Base-by-base conservation (phyloP, 2,888 invertebrate species). In the Xestia sexstrigata region DNA sequence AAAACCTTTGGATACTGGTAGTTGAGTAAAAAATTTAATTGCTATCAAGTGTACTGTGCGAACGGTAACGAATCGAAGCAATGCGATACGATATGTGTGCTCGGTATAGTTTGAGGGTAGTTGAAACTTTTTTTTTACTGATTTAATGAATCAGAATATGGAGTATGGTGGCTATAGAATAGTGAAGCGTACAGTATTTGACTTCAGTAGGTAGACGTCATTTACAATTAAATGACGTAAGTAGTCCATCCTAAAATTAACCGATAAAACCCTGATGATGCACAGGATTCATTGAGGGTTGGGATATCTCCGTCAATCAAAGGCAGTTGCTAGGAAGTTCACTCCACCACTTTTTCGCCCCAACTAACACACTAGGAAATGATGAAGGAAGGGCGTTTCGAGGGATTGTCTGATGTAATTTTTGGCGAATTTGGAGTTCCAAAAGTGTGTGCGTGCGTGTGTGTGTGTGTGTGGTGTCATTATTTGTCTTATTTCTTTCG, bases 11-110 rank as follows among this genome's bases (percentile, higher is more conserved):
- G 74, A 82, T 86, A 80, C 76, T 70, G 73, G 70, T 66, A 65
- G 60, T 72, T 82, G 81, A 74, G 82, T 80, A 79, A 83, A 85
- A 85, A 87, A 85, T 77, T 85, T 89, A 85, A 90, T 87, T 87
- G 86, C 81, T 85, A 85, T 82, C 79, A 87, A 85, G 84, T 88
- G 86, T 79, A 83, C 76, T 70, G 70, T 82, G 68, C 42, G 62
- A 73, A 73, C 69, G 75, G 62, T 77, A 77, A 79, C 87, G 82
- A 84, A 84, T 78, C 74, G 69, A 15, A 78, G 66, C 70, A 69
- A 78, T 69, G 63, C 73, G 39, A 35, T 65, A 35, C 55, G 42
- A 71, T 67, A 42, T 77, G 23, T 49, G 30, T 60, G 45, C 55
- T 35, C 30, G 39, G 30, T 45, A 47, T 11, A 70, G 73, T 58